Evolutionary conservation across 2,888 invertebrate species (phyloP).

Genomic region (Aproaerema taeniolella): DNA sequence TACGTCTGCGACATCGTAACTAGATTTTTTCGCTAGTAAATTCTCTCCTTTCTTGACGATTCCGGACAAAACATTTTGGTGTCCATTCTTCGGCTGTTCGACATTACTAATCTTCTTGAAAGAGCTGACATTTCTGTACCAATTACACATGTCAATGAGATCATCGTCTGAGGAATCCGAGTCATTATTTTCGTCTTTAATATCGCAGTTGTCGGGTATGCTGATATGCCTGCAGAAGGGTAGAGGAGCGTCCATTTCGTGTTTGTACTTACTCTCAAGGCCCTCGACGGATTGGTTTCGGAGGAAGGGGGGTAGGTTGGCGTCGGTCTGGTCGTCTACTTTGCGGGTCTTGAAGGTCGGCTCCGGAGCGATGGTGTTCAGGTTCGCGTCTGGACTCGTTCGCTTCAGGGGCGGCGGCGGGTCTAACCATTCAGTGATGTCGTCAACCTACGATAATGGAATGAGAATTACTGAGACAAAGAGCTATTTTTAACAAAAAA

Average conservation of each 20-base stretch:
- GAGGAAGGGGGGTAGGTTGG: conserved; percentile 48
- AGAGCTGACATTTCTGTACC: conserved; percentile 33
- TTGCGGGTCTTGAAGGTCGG: conserved; percentile 31
- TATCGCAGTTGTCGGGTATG: conserved; percentile 36
- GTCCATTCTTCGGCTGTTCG: conserved; percentile 34
- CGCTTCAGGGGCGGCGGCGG: conserved; percentile 51
- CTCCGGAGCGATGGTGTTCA: conserved; percentile 28
- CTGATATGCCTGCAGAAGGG: conserved; percentile 52
- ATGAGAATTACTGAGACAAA: too few relatives aligned
- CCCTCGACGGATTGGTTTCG: conserved; percentile 68
- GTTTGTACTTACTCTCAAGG: conserved; percentile 44
- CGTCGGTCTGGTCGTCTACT: conserved; percentile 23
- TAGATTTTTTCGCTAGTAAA: conserved; percentile 41
- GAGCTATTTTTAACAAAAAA: too few relatives aligned
- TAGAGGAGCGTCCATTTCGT: conserved; percentile 30
- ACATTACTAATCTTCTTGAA: conserved; percentile 39
- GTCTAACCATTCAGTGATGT: conserved; percentile 65
- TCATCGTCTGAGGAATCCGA: conserved; percentile 41
- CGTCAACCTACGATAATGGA: conserved; percentile 72
- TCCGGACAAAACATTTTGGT: conserved; percentile 21
- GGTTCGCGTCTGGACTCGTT: conserved; percentile 43
- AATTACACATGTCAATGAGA: conserved; percentile 31
- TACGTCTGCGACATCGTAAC: conserved; percentile 49
- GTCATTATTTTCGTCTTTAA: conserved; percentile 18
- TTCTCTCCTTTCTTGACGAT: conserved; percentile 43